Conservation (phyloP, 2,888 invertebrate genomes). For the Agapetus fuscipes region DNA sequence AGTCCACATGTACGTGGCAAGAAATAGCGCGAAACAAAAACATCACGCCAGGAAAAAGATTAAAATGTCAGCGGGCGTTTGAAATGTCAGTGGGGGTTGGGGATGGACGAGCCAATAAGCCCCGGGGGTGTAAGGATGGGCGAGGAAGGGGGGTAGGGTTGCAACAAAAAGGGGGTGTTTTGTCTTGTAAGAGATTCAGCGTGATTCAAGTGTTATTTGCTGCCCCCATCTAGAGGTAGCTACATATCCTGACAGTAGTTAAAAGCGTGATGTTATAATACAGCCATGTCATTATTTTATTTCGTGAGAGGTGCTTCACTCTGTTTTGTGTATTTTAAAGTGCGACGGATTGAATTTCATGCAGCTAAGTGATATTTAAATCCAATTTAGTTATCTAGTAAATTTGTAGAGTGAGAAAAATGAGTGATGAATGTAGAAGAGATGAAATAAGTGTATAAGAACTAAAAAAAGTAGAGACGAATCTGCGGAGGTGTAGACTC, state of each 20-base stretch:
- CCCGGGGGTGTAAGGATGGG: conserved; percentile 1
- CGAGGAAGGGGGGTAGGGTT: conserved; percentile 1
- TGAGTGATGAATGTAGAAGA: too few species aligned
- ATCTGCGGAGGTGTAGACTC: too few species aligned
- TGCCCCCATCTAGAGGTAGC: conserved; percentile 3
- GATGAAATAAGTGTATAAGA: too few species aligned
- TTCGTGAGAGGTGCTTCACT: conserved; percentile 1
- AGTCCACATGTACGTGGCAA: too few species aligned
- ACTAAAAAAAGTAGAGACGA: too few species aligned
- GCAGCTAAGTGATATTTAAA: too few species aligned
- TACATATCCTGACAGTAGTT: conserved; percentile 1
- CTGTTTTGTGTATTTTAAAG: conserved; percentile 5
- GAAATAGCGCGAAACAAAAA: conserved; percentile 18
- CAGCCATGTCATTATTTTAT: too few species aligned
- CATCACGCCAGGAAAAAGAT: conserved; percentile 21
- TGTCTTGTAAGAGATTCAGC: conserved; percentile 16
- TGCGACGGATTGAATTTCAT: too few species aligned
- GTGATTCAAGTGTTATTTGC: conserved; percentile 15
- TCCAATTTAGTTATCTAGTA: too few species aligned
- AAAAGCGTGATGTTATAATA: conserved; percentile 2
- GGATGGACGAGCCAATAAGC: conserved; percentile 9
- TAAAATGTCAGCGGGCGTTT: conserved; percentile 23
- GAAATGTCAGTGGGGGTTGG: conserved; percentile 18
- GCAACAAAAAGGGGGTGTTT: conserved; percentile 14
- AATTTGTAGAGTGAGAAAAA: too few species aligned